phyloP scores from a whole-genome alignment of 2,888 invertebrate genomes.

The Tiliacea aurago region DNA sequence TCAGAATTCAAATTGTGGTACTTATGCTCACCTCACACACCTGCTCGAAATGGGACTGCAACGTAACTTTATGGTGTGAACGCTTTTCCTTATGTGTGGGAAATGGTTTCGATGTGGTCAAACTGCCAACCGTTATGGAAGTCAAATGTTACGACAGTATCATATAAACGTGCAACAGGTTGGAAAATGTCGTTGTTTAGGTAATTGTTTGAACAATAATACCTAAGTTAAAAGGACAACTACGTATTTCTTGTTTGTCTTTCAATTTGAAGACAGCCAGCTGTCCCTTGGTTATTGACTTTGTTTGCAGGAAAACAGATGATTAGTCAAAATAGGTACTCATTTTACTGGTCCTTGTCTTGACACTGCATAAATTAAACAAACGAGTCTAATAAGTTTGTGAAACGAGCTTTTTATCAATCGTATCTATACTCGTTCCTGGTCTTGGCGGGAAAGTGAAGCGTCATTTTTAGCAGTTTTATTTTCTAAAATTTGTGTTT shows the following conservation, averaged over 20 bases:
- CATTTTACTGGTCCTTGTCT: not conserved
- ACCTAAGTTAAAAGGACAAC: not conserved
- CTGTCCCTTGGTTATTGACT: not conserved
- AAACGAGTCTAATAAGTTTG: too few species aligned
- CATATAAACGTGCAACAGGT: not conserved
- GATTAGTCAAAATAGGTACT: not conserved
- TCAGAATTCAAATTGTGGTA: constrained; percentile 42
- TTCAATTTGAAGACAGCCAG: not conserved
- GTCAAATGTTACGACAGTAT: constrained; percentile 13
- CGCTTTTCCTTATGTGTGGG: constrained; percentile 31
- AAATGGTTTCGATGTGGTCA: constrained; percentile 17
- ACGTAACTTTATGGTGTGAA: constrained; percentile 51
- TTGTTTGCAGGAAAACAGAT: not conserved
- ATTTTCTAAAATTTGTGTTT: too few species aligned
- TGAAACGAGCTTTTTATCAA: not conserved
- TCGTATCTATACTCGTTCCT: too few species aligned
- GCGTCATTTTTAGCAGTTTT: too few species aligned
- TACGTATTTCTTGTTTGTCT: not conserved
- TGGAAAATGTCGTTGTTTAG: not conserved
- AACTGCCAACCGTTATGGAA: constrained; percentile 8
- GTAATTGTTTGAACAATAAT: not conserved
- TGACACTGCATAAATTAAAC: not conserved
- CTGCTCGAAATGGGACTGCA: constrained; percentile 23
- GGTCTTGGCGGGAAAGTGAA: too few species aligned
- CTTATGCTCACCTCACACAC: constrained; percentile 9